Evolutionary conservation across 2,797 vertebrate genomes (phyloP).

Genomic region (Oceanodroma leucorhoa): DNA sequence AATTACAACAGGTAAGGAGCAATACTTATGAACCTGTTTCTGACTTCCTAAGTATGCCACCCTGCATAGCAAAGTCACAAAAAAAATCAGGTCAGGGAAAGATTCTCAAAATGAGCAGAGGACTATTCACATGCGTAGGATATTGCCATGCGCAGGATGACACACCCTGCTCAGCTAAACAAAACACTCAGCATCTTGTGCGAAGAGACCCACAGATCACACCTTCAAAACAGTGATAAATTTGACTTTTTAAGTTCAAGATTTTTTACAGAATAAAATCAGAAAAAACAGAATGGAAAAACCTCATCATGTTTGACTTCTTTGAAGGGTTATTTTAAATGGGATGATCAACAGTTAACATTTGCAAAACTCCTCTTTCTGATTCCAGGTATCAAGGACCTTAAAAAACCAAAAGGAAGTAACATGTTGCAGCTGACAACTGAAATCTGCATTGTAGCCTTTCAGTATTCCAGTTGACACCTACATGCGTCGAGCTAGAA

Average conservation of each 20-base stretch:
- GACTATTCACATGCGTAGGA: accelerated
- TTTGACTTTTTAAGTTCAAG: not conserved
- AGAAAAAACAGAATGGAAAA: not conserved
- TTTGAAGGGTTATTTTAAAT: not conserved
- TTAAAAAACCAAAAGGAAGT: not conserved
- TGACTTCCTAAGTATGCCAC: not conserved
- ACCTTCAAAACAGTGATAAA: not conserved
- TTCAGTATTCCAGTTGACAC: not conserved
- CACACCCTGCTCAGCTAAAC: not conserved
- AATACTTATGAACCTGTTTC: not conserved
- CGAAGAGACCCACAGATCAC: not conserved
- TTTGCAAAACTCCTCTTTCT: not conserved
- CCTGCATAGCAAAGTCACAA: not conserved
- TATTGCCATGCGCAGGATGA: not conserved
- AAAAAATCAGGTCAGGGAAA: not conserved
- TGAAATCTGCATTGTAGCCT: not conserved
- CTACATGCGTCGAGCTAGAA: not conserved
- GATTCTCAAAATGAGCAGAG: not conserved
- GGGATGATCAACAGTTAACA: not conserved
- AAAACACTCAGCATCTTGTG: not conserved
- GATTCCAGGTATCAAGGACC: not conserved
- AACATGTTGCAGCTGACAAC: not conserved
- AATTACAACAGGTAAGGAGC: not conserved
- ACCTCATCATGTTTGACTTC: not conserved
- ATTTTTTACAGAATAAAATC: not conserved